These are phyloP conservation scores for Perodicticus potto DNA, from an alignment of 2,797 vertebrate genomes.

Conservation along the genomic window DNA sequence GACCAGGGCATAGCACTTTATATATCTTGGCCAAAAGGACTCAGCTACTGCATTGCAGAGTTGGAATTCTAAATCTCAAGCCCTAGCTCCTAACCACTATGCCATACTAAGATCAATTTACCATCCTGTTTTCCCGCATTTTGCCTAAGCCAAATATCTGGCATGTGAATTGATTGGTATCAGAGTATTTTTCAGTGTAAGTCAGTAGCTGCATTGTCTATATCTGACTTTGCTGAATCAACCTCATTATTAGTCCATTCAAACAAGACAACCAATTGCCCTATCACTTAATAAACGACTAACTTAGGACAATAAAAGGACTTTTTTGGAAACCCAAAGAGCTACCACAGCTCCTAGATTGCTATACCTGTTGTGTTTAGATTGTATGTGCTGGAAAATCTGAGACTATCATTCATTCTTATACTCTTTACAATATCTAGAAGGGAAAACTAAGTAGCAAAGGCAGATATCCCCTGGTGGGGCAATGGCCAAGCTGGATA, in stretches of 20 bases:
- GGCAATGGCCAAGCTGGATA: background rate
- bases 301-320: slow-evolving; percentile 36
- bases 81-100: background rate
- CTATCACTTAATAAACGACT: slow-evolving; percentile 50
- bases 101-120: slow-evolving; percentile 16
- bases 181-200: background rate
- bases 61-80: slow-evolving; percentile 9
- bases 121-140: background rate
- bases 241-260: slow-evolving; percentile 24
- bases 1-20: background rate
- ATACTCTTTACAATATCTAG: slow-evolving; percentile 12
- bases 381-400: slow-evolving; percentile 22
- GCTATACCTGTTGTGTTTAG: background rate
- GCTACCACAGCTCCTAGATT: background rate
- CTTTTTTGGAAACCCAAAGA: slow-evolving; percentile 17
- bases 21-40: background rate
- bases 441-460: slow-evolving; percentile 26
- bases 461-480: background rate
- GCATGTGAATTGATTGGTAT: slow-evolving; percentile 33
- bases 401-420: slow-evolving; percentile 44
- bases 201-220: slow-evolving; percentile 24
- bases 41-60: background rate
- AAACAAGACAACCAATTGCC: slow-evolving; percentile 44
- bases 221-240: slow-evolving; percentile 28
- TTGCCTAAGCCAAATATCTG: slow-evolving; percentile 2